Evolutionary conservation across 2,888 invertebrate genomes (phyloP), one percentile per base, ranked within the genome.

Genomic region (Lacanobia oleracea): DNA sequence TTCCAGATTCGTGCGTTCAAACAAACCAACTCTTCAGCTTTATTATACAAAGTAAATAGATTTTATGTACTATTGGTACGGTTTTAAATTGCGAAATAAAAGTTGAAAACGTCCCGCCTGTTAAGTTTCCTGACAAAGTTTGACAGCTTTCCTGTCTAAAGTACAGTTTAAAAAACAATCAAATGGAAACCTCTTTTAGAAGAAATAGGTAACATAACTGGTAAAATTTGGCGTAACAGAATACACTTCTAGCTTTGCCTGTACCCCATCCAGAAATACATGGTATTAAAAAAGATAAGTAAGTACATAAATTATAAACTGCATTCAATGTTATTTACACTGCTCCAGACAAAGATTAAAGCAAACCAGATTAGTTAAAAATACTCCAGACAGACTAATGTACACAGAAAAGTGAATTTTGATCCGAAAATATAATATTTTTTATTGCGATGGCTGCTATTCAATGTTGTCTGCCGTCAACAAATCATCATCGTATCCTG

Each of bases 301-400:
- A n/a, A n/a, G n/a, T 23, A 1, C 6, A 21, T 14, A 56, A 18
- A 18, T 59, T 10, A 43, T n/a, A 14, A 50, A 16, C 43, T 51
- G 69, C 40, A 54, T 62, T 61, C 4, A 27, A 54, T 61, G 16
- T 56, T 43, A 37, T 63, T 27, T 37, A 64, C 33, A 53, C 50
- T 14, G 18, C 53, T 60, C 14, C 64, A 51, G 16, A 43, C 45
- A 59, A n/a, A 65, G 57, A 73, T 73, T 57, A 74, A 61, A 74
- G 66, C 45, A 57, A 62, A 62, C 18, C 12, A 57, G 21, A 18
- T 16, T 23, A 10, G 59, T 60, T 72, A 72, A 61, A 76, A 77
- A 77, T 77, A 77, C 45, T 51, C 67, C 45, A 77, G 77, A 77
- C 77, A 72, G 60, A 51, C 51, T 67, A 21, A 77, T 67, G 72